Percentiles rank a stretch among this genome's conserved stretches.
phyloP scores from a whole-genome alignment of 2,113 vertebrate genomes.

The Macquaria australasica region DNA sequence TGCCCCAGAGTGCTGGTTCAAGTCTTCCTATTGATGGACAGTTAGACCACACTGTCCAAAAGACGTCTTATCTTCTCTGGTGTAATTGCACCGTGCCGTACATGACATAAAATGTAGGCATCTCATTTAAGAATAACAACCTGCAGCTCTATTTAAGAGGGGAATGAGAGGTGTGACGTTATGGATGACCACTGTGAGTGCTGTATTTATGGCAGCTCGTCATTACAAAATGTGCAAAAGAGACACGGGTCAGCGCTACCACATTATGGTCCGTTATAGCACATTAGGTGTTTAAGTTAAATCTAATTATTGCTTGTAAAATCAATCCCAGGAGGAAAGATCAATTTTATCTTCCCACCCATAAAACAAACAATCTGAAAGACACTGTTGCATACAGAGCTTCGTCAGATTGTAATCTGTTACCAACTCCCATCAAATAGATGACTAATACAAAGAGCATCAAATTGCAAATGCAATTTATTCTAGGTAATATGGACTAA shows the following conservation, averaged over 20 bases:
- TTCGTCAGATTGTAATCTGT: background rate
- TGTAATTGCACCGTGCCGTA: constrained; percentile 1
- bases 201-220: constrained; percentile 17
- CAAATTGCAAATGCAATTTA: no score
- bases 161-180: background rate
- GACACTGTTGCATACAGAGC: background rate
- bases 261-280: constrained; percentile 9
- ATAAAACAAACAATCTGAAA: background rate
- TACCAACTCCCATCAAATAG: background rate
- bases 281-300: constrained; percentile 9
- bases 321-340: background rate
- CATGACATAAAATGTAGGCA: background rate
- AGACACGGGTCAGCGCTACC: background rate
- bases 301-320: constrained; percentile 17
- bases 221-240: constrained; percentile 15
- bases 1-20: background rate
- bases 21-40: constrained; percentile 30
- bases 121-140: constrained; percentile 52
- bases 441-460: background rate
- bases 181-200: background rate
- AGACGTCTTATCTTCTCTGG: constrained; percentile 15
- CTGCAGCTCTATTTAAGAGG: constrained; percentile 35
- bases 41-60: constrained; percentile 5
- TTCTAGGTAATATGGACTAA: background rate
- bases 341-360: background rate